These are phyloP conservation scores for Brachyptera risi DNA, from an alignment of 2,888 invertebrate species.

Conservation along the genomic window DNA sequence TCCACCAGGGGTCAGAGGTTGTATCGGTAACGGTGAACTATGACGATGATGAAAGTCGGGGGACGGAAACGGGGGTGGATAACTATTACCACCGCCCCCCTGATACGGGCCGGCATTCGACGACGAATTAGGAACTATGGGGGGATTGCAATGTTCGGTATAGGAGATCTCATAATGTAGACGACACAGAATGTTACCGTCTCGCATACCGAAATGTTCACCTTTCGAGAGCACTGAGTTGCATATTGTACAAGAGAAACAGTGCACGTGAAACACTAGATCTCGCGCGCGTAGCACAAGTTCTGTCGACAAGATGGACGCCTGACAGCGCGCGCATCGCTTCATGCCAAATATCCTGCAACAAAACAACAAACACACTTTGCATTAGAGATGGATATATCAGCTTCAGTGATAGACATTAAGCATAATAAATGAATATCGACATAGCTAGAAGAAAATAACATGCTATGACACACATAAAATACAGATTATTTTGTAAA, in stretches of 20 bases:
- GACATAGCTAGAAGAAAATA: no score
- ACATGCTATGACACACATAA: no score
- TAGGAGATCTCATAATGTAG: constrained; percentile 54
- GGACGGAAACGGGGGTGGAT: constrained; percentile 49
- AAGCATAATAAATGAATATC: no score
- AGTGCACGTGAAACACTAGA: constrained; percentile 89
- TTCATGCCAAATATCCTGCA: constrained; percentile 86
- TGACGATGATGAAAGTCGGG: constrained; percentile 45
- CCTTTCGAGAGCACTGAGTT: constrained; percentile 84
- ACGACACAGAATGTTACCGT: constrained; percentile 84
- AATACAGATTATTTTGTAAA: no score
- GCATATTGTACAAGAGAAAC: constrained; percentile 91
- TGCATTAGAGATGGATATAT: no score
- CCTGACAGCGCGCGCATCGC: constrained; percentile 85
- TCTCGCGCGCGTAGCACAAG: constrained; percentile 93
- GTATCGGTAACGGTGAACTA: constrained; percentile 54
- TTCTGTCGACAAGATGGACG: constrained; percentile 84
- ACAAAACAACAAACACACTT: no score
- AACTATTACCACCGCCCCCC: constrained; percentile 23
- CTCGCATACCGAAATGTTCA: constrained; percentile 90
- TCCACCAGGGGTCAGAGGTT: constrained; percentile 49
- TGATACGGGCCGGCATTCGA: constrained; percentile 12
- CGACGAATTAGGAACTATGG: background rate
- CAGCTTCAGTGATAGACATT: no score
- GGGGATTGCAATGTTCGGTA: constrained; percentile 8